Conservation (phyloP, 2,113 vertebrate genomes). For the Ciconia maguari region DNA sequence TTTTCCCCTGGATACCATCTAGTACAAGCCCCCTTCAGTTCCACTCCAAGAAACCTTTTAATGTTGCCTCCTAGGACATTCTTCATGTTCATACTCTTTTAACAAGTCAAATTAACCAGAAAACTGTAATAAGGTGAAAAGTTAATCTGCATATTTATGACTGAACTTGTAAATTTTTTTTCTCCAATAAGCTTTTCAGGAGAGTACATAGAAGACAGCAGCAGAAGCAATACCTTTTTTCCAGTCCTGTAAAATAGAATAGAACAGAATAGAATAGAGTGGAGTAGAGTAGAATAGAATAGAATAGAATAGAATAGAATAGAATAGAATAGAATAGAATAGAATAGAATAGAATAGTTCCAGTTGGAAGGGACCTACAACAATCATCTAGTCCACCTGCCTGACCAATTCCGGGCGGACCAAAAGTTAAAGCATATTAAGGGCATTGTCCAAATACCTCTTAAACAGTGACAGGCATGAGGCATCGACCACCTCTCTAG, state of each 20-base stretch:
- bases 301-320: not conserved
- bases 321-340: not conserved
- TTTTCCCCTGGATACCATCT: not conserved
- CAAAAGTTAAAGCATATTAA: not conserved
- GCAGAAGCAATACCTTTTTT: not conserved
- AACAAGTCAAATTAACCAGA: not conserved
- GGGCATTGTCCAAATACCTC: not conserved
- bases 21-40: not conserved
- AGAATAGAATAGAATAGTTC: not conserved
- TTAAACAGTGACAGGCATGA: not conserved
- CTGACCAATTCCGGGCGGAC: not conserved
- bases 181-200: not conserved
- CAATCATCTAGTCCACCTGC: not conserved
- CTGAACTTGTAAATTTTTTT: not conserved
- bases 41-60: not conserved
- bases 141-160: not conserved
- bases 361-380: not conserved
- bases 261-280: not conserved
- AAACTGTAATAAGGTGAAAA: not conserved
- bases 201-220: not conserved
- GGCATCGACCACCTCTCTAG: accelerated
- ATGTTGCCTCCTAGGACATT: not conserved
- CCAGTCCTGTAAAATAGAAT: not conserved
- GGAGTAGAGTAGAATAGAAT: not conserved
- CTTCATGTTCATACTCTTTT: not conserved